phyloP scores from a whole-genome alignment of 2,797 vertebrate genomes.

The Alfaro cultratus region DNA sequence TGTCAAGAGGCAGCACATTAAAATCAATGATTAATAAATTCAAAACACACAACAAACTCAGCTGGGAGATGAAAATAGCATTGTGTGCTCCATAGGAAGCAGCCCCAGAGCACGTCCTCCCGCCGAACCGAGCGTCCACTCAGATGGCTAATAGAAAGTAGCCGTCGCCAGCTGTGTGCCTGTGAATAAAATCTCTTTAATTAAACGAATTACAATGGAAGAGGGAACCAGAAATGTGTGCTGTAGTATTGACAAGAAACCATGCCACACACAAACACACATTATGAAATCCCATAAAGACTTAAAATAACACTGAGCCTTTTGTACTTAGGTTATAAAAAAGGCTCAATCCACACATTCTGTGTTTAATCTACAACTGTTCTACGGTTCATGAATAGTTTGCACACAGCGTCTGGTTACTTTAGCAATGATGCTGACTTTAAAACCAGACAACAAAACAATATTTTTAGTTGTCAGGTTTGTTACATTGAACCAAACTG shows the following conservation, averaged over 20 bases:
- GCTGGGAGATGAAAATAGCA: conserved; percentile 87
- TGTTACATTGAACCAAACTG: no score
- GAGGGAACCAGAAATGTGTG: conserved; percentile 76
- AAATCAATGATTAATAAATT: conserved; percentile 91
- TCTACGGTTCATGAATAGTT: conserved; percentile 65
- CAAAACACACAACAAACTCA: conserved; percentile 90
- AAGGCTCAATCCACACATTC: conserved; percentile 75
- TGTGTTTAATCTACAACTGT: conserved; percentile 59
- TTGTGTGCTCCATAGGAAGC: conserved; percentile 84
- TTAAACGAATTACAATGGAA: conserved; percentile 88
- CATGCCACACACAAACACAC: conserved; percentile 57
- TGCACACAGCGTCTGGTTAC: not conserved
- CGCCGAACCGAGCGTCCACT: conserved; percentile 83
- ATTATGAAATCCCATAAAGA: conserved; percentile 74
- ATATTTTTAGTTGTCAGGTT: not conserved
- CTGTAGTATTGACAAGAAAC: conserved; percentile 81
- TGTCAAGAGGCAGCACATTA: conserved; percentile 86
- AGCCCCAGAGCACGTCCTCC: conserved; percentile 83
- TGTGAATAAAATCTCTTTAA: conserved; percentile 90
- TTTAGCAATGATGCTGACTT: not conserved
- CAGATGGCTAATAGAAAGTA: conserved; percentile 87
- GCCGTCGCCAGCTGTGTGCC: conserved; percentile 86
- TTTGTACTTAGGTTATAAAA: conserved; percentile 73
- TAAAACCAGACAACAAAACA: not conserved
- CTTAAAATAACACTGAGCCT: conserved; percentile 77